phyloP scores from a whole-genome alignment of 2,113 vertebrate genomes.

The Leucoraja erinaceus region DNA sequence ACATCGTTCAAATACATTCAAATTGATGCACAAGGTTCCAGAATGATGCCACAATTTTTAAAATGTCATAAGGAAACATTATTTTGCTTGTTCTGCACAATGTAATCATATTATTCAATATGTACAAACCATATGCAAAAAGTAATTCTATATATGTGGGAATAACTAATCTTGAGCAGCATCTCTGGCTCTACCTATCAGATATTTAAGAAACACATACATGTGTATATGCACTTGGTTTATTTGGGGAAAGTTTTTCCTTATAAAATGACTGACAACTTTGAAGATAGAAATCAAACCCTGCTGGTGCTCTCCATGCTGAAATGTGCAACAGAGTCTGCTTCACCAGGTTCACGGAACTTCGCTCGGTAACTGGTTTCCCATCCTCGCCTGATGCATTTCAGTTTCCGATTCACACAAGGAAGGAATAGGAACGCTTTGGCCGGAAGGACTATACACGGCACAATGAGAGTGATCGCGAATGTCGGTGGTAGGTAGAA shows the following conservation, averaged over 20 bases:
- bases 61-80: not conserved
- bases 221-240: no score
- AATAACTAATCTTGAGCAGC: not conserved
- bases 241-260: not conserved
- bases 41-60: not conserved
- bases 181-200: not conserved
- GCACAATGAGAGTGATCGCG: conserved; percentile 68
- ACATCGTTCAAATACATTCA: not conserved
- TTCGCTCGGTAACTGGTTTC: conserved; percentile 57
- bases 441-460: conserved; percentile 66
- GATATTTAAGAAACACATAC: no score
- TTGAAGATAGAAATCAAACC: conserved; percentile 45
- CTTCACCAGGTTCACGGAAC: conserved; percentile 49
- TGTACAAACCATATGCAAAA: not conserved
- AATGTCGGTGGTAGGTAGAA: conserved; percentile 87
- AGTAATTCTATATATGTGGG: not conserved
- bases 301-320: conserved; percentile 48
- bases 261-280: not conserved
- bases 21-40: not conserved
- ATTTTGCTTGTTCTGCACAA: not conserved
- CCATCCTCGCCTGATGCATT: conserved; percentile 81
- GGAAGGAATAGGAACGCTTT: conserved; percentile 67
- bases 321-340: conserved; percentile 39
- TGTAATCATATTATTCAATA: not conserved
- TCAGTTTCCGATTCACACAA: conserved; percentile 63